Evolutionary conservation across 2,113 vertebrate species (phyloP).

Genomic region (Vanacampus margaritifer): DNA sequence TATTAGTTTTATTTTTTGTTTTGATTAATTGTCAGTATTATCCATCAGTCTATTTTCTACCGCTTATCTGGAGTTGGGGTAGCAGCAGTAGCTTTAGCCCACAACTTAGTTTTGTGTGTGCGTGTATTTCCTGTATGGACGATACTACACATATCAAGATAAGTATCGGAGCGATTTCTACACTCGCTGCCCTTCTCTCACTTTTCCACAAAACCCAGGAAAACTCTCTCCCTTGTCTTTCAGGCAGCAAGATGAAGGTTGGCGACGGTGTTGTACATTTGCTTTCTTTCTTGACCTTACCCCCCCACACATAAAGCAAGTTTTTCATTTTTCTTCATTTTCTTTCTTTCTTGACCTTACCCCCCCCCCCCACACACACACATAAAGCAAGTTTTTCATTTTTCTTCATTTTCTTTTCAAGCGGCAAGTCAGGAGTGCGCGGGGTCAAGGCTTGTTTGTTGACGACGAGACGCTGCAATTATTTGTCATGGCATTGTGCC

Average conservation of each 20-base stretch:
- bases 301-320: too few relatives aligned
- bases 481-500: not conserved
- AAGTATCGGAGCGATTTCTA: not conserved
- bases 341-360: constrained; percentile 3
- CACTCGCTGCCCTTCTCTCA: constrained; percentile 12
- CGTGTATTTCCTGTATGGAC: too few relatives aligned
- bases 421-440: not conserved
- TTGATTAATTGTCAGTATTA: too few relatives aligned
- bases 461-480: not conserved
- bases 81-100: too few relatives aligned
- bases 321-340: constrained; percentile 13
- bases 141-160: too few relatives aligned
- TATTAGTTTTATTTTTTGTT: too few relatives aligned
- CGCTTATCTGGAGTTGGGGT: too few relatives aligned
- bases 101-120: too few relatives aligned
- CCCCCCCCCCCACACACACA: too few relatives aligned
- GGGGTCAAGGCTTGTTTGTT: constrained; percentile 20
- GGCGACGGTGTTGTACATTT: constrained; percentile 10
- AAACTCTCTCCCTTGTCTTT: constrained; percentile 12
- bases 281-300: constrained; percentile 3
- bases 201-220: constrained; percentile 36
- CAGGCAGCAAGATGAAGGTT: constrained; percentile 34
- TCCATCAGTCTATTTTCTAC: too few relatives aligned
- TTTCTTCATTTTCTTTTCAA: not conserved
- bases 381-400: too few relatives aligned